These are phyloP conservation scores for Nymphalis io DNA, from an alignment of 1,140 invertebrate species.

Conservation along the genomic window DNA sequence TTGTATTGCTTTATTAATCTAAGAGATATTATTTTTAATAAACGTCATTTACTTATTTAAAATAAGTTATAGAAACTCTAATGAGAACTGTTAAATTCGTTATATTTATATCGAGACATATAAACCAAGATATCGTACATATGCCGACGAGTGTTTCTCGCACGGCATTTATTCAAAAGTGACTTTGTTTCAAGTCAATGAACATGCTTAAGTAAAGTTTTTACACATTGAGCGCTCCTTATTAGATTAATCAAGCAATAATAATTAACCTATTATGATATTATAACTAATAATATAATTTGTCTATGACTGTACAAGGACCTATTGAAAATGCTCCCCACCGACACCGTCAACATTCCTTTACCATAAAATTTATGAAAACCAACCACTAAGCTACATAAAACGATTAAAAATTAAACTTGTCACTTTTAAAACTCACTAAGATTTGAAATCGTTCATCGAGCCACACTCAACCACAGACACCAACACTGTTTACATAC, in stretches of 20 bases:
- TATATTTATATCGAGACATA: not conserved
- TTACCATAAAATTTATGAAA: slow-evolving; percentile 45
- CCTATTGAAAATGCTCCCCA: slow-evolving; percentile 30
- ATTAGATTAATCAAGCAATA: slow-evolving; percentile 36
- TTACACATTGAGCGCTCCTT: slow-evolving; percentile 11
- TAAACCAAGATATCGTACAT: slow-evolving; percentile 5
- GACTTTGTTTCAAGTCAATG: not conserved
- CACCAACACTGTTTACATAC: not conserved
- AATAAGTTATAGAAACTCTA: not conserved
- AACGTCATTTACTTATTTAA: not conserved
- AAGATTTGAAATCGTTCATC: not conserved
- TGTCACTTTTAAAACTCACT: slow-evolving; percentile 13
- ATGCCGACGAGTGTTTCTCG: not conserved
- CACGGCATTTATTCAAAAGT: not conserved
- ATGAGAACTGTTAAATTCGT: not conserved
- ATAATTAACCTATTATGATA: slow-evolving; percentile 30
- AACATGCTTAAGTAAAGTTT: slow-evolving; percentile 4
- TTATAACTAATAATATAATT: slow-evolving; percentile 46
- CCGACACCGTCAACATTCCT: slow-evolving; percentile 37
- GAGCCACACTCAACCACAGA: not conserved
- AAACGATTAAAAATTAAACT: slow-evolving; percentile 23
- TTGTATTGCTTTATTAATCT: slow-evolving; percentile 36
- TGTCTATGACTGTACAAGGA: slow-evolving; percentile 45
- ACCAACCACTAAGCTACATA: slow-evolving; percentile 37
- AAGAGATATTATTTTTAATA: slow-evolving; percentile 9